phyloP scores from a whole-genome alignment of 2,888 invertebrate genomes.

The Sericinus montela region DNA sequence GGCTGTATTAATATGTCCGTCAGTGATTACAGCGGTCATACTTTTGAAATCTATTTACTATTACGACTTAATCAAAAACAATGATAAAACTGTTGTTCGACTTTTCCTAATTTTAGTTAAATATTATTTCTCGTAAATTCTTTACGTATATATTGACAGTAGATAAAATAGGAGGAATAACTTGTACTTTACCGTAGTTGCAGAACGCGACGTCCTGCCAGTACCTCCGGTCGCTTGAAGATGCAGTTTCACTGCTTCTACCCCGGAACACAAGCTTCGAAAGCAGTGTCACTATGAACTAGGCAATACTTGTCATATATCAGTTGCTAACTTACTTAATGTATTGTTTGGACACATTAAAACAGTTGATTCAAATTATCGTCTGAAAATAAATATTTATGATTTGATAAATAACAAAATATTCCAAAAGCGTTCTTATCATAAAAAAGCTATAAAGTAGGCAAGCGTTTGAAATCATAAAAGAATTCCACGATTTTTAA shows the following conservation, averaged over 20 bases:
- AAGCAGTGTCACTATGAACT: too few relatives aligned
- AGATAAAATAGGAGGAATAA: background rate
- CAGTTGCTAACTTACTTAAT: too few relatives aligned
- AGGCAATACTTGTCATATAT: too few relatives aligned
- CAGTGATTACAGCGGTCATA: slow-evolving; percentile 8
- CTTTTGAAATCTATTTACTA: too few relatives aligned
- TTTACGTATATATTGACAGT: background rate
- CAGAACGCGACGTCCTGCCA: slow-evolving; percentile 68
- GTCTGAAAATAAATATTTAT: too few relatives aligned
- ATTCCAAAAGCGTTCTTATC: background rate
- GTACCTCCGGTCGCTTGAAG: slow-evolving; percentile 59
- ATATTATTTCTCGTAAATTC: too few relatives aligned
- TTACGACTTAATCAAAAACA: slow-evolving; percentile 15
- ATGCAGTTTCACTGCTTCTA: slow-evolving; percentile 69
- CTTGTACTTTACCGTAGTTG: slow-evolving; percentile 50
- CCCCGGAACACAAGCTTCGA: too few relatives aligned
- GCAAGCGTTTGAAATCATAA: too few relatives aligned
- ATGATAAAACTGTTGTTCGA: too few relatives aligned
- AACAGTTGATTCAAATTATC: too few relatives aligned
- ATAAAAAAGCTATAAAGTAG: background rate
- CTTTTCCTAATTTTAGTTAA: too few relatives aligned
- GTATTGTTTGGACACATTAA: too few relatives aligned
- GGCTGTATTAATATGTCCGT: slow-evolving; percentile 5
- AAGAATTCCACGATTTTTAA: background rate
- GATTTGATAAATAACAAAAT: background rate